These are phyloP conservation scores for Chymomyza amoena DNA, from an alignment of 2,888 invertebrate genomes.

Conservation along the genomic window DNA sequence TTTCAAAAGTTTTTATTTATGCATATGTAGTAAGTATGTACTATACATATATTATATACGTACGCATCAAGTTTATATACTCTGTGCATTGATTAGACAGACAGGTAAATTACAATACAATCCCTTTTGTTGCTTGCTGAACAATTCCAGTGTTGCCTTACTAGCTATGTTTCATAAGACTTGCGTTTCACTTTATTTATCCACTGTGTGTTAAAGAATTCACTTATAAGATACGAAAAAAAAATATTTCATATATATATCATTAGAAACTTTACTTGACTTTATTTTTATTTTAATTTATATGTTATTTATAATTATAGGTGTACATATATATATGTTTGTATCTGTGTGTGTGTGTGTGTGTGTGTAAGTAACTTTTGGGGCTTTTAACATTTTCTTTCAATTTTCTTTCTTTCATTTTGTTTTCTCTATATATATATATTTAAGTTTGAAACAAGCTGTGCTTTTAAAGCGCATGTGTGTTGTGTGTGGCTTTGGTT, in stretches of 20 bases:
- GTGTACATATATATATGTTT: slow-evolving; percentile 14
- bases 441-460: neutral
- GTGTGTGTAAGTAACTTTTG: slow-evolving; percentile 13
- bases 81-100: slow-evolving; percentile 14
- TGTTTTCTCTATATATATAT: neutral
- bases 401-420: no score
- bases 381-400: neutral
- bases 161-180: slow-evolving; percentile 79
- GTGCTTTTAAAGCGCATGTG: neutral
- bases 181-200: slow-evolving; percentile 77
- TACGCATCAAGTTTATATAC: neutral
- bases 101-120: slow-evolving; percentile 12
- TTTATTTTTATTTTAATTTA: neutral
- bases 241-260: slow-evolving; percentile 45
- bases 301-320: neutral
- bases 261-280: neutral
- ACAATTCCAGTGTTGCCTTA: slow-evolving; percentile 66
- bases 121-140: slow-evolving; percentile 37
- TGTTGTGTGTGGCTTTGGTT: neutral
- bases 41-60: slow-evolving; percentile 12
- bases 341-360: no score
- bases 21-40: no score
- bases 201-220: slow-evolving; percentile 58
- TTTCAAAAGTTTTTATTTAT: no score
- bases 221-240: slow-evolving; percentile 57